phyloP scores from a whole-genome alignment of 2,797 vertebrate genomes.

The Tragelaphus eurycerus region DNA sequence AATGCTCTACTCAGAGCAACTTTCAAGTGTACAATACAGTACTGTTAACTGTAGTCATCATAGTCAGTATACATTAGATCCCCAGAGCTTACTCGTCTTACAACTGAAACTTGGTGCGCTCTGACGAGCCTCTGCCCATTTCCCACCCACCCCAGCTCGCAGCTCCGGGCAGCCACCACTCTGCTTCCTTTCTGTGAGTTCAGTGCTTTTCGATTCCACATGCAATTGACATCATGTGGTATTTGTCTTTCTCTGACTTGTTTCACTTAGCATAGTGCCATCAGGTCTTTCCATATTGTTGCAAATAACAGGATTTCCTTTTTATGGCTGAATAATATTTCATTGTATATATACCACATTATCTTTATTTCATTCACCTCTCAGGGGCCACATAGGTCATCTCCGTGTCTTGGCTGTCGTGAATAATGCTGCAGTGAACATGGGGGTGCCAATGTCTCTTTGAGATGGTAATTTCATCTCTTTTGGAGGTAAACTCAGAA shows the following conservation, averaged over 20 bases:
- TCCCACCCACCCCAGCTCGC: neutral
- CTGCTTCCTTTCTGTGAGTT: neutral
- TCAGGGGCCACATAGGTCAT: neutral
- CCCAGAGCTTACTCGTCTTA: neutral
- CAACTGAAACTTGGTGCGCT: neutral
- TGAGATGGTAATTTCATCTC: neutral
- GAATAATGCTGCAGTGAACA: neutral
- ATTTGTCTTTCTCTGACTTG: neutral
- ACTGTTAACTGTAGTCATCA: fast-evolving
- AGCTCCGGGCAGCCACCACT: neutral
- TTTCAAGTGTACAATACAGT: neutral
- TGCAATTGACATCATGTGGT: neutral
- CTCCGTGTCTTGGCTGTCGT: neutral
- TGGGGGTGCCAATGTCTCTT: neutral
- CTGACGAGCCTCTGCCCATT: neutral
- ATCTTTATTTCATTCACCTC: neutral
- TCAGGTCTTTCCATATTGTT: neutral
- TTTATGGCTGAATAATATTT: neutral
- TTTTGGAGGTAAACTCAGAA: neutral
- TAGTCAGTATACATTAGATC: neutral
- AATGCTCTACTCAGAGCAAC: neutral
- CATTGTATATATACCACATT: neutral
- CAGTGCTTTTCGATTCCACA: neutral
- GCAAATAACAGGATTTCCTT: neutral
- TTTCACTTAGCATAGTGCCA: neutral